A percentile compares a stretch with the other conserved stretches of the same genome.
These are phyloP conservation scores for Proteles cristata DNA, from an alignment of 2,113 vertebrate genomes.

Conservation along the genomic window DNA sequence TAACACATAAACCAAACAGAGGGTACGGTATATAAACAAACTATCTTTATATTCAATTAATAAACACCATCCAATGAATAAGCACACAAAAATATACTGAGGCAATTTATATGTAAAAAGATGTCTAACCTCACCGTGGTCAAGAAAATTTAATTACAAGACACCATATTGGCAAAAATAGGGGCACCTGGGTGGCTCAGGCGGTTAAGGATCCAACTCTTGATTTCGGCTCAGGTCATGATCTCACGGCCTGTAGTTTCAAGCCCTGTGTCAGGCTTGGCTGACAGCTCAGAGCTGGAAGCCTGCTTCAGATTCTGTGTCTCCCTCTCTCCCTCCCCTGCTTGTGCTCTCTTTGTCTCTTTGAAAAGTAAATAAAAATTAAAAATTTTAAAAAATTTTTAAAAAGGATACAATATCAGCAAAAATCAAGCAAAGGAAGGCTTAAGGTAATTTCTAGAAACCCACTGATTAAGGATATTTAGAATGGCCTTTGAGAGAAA, in stretches of 20 bases:
- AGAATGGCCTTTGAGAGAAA: conserved; percentile 9
- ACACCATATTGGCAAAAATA: background rate
- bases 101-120: background rate
- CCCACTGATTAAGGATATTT: background rate
- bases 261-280: too few relatives aligned
- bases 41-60: background rate
- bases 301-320: too few relatives aligned
- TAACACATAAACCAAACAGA: background rate
- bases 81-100: background rate
- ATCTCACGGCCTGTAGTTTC: too few relatives aligned
- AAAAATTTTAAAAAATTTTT: too few relatives aligned
- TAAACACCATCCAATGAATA: background rate
- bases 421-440: background rate
- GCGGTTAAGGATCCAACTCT: too few relatives aligned
- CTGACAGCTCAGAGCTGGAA: too few relatives aligned
- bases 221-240: too few relatives aligned
- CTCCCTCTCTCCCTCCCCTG: too few relatives aligned
- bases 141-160: conserved; percentile 20
- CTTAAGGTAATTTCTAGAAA: conserved; percentile 16
- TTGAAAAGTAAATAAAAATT: too few relatives aligned
- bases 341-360: too few relatives aligned
- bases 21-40: background rate
- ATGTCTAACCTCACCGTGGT: background rate
- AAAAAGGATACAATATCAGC: background rate
- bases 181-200: too few relatives aligned